A percentile compares a stretch with the other conserved stretches of the same genome.
Conservation (phyloP, 2,113 vertebrate species). For the Malurus elegans region DNA sequence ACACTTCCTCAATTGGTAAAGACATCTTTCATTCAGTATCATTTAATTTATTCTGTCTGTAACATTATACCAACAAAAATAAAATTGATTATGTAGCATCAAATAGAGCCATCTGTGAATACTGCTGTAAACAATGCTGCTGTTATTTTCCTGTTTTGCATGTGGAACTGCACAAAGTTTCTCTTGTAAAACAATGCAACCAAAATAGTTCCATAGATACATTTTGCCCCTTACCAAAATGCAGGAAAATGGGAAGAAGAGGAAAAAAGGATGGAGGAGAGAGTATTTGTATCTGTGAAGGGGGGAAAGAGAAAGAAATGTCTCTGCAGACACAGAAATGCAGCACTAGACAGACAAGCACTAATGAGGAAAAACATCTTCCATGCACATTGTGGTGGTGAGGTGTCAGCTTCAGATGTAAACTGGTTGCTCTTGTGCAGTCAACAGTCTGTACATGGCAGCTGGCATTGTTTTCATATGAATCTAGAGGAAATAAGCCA, state of each 20-base stretch:
- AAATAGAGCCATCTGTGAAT: neutral
- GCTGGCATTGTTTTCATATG: slow-evolving; percentile 99
- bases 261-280: neutral
- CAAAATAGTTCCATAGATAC: neutral
- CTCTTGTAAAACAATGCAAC: slow-evolving; percentile 31
- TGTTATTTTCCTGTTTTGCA: neutral
- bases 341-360: slow-evolving; percentile 79
- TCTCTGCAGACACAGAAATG: slow-evolving; percentile 74
- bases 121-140: neutral
- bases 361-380: slow-evolving; percentile 65
- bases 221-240: slow-evolving; percentile 25
- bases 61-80: slow-evolving; percentile 1
- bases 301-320: neutral
- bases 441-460: slow-evolving; percentile 97
- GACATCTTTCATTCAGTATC: neutral
- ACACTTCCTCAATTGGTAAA: neutral
- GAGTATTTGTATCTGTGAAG: slow-evolving; percentile 14
- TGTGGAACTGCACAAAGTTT: slow-evolving; percentile 4
- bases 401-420: slow-evolving; percentile 83
- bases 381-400: slow-evolving; percentile 62
- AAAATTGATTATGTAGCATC: neutral
- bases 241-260: neutral
- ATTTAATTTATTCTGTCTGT: neutral
- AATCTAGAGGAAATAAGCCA: slow-evolving; percentile 75
- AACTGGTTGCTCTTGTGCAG: slow-evolving; percentile 94